A percentile compares a stretch with the other conserved stretches of the same genome.
Evolutionary conservation across 2,113 vertebrate species (phyloP).

Genomic region (Nothobranchius furzeri): DNA sequence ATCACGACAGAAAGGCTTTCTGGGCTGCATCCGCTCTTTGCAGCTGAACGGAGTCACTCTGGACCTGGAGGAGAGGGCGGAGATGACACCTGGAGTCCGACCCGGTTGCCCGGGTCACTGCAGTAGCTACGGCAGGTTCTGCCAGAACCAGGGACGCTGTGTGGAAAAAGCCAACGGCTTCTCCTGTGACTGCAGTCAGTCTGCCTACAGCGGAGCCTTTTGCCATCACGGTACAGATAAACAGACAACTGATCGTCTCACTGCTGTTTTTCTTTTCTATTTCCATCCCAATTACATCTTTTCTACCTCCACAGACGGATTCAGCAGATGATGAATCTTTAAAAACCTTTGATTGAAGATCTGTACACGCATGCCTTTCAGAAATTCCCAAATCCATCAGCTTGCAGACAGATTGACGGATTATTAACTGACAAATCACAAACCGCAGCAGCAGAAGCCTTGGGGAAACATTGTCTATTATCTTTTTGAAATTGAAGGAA

Average conservation of each 20-base stretch:
- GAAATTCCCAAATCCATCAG: slow-evolving; percentile 11
- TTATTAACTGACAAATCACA: slow-evolving; percentile 26
- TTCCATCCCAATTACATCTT: too few species aligned
- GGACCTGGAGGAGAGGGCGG: slow-evolving; percentile 91
- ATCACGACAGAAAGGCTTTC: slow-evolving; percentile 92
- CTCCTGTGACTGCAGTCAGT: slow-evolving; percentile 88
- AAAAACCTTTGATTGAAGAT: not conserved
- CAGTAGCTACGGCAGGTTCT: slow-evolving; percentile 91
- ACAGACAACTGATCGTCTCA: not conserved
- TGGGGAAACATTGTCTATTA: not conserved
- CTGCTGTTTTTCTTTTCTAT: too few species aligned
- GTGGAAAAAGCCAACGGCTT: slow-evolving; percentile 87
- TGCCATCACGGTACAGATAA: slow-evolving; percentile 85
- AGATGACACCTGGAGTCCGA: slow-evolving; percentile 90
- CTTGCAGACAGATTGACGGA: not conserved
- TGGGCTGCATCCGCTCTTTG: slow-evolving; percentile 93
- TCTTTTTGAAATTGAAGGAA: slow-evolving; percentile 4
- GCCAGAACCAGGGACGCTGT: slow-evolving; percentile 88
- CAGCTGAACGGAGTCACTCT: slow-evolving; percentile 89
- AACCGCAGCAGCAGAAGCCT: slow-evolving; percentile 7
- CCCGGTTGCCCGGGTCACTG: slow-evolving; percentile 95
- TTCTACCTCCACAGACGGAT: too few species aligned
- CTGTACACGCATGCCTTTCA: not conserved
- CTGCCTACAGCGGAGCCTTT: slow-evolving; percentile 88
- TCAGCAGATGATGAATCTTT: not conserved